A percentile compares a stretch with the other conserved stretches of the same genome.
phyloP scores from a whole-genome alignment of 2,888 invertebrate species.

The Pyrochroa serraticornis region DNA sequence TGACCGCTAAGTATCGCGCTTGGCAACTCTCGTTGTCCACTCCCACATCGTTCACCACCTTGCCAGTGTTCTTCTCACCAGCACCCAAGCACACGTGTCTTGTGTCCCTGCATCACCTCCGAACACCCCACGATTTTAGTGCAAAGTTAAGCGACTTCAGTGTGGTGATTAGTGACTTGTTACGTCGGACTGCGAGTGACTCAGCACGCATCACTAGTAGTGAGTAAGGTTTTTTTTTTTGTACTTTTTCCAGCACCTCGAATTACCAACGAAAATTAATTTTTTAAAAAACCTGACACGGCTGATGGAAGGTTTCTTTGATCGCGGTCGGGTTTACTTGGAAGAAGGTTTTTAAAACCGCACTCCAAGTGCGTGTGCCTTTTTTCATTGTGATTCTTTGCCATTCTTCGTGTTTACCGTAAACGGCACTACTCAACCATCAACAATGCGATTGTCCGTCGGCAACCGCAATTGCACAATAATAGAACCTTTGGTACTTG shows the following conservation, averaged over 20 bases:
- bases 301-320: too few species aligned
- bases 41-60: slow-evolving; percentile 7
- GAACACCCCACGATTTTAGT: too few species aligned
- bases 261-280: too few species aligned
- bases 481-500: slow-evolving; percentile 33
- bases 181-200: slow-evolving; percentile 3
- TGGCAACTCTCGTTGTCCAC: neutral
- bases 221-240: too few species aligned
- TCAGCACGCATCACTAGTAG: too few species aligned
- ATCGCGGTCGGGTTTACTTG: too few species aligned
- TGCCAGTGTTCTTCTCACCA: neutral
- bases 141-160: too few species aligned
- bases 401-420: slow-evolving; percentile 29
- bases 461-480: slow-evolving; percentile 34
- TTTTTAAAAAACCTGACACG: too few species aligned
- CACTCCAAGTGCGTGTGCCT: slow-evolving; percentile 11
- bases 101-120: neutral
- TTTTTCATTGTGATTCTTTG: neutral
- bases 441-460: slow-evolving; percentile 38
- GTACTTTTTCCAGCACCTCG: too few species aligned
- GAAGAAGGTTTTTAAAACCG: neutral
- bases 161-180: neutral
- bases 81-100: slow-evolving; percentile 15
- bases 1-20: slow-evolving; percentile 23
- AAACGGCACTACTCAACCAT: slow-evolving; percentile 26